Evolutionary conservation across 2,888 invertebrate species (phyloP).

Genomic region (Ormyrus pomaceus): DNA sequence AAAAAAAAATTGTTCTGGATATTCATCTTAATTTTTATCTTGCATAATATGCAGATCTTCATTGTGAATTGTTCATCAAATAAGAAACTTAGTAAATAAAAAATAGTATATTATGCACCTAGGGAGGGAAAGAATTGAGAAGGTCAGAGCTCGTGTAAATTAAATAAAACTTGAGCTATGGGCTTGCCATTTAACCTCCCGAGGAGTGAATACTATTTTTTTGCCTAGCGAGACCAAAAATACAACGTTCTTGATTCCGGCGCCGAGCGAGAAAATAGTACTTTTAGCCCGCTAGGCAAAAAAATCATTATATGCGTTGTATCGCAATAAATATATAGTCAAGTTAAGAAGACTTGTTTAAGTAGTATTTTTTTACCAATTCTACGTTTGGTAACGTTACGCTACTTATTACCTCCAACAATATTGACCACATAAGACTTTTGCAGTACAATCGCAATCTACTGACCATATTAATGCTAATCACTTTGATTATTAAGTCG

Average conservation of each 20-base stretch:
- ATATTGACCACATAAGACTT: constrained; percentile 40
- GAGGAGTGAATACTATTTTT: too few relatives aligned
- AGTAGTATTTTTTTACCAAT: constrained; percentile 48
- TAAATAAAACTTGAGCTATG: too few relatives aligned
- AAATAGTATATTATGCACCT: too few relatives aligned
- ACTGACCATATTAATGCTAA: constrained; percentile 36
- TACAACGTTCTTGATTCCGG: too few relatives aligned
- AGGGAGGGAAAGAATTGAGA: too few relatives aligned
- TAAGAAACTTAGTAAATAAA: constrained; percentile 31
- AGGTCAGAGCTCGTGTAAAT: too few relatives aligned
- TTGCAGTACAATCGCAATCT: constrained; percentile 42
- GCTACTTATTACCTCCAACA: constrained; percentile 40
- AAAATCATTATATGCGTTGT: constrained; percentile 3
- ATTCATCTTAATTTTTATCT: constrained; percentile 13
- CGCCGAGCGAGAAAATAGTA: too few relatives aligned
- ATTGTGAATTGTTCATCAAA: constrained; percentile 6
- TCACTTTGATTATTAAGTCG: constrained; percentile 29
- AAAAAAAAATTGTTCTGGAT: constrained; percentile 15
- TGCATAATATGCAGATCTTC: constrained; percentile 20
- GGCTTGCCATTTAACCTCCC: too few relatives aligned
- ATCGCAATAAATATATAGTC: constrained; percentile 36
- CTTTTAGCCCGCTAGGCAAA: too few relatives aligned
- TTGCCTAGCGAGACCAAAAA: too few relatives aligned
- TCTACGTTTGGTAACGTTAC: constrained; percentile 46
- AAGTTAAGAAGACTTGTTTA: constrained; percentile 47